Conservation (phyloP, 2,888 invertebrate genomes). For the Heliconius charithonia region DNA sequence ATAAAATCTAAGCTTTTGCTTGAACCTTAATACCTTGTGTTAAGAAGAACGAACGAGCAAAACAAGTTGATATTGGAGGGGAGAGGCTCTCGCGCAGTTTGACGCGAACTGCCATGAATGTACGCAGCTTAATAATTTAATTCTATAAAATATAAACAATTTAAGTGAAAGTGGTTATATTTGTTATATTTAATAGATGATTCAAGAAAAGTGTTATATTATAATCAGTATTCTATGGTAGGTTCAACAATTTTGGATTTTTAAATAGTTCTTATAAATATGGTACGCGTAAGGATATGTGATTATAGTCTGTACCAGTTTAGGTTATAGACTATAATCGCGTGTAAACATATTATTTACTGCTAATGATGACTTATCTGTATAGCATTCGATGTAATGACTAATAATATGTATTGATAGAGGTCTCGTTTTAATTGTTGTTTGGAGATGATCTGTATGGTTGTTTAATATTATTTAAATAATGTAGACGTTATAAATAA, state of each 20-base stretch:
- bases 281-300: slow-evolving; percentile 26
- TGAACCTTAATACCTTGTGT: slow-evolving; percentile 37
- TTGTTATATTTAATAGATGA: neutral
- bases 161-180: slow-evolving; percentile 71
- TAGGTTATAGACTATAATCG: slow-evolving; percentile 40
- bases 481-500: too few species aligned
- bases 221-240: slow-evolving; percentile 45
- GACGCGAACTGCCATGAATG: slow-evolving; percentile 56
- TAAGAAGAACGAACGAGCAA: slow-evolving; percentile 30
- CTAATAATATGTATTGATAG: slow-evolving; percentile 33
- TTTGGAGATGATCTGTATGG: neutral
- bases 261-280: slow-evolving; percentile 15
- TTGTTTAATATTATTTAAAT: neutral
- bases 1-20: neutral
- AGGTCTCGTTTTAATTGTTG: slow-evolving; percentile 24
- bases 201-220: slow-evolving; percentile 29
- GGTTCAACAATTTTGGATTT: slow-evolving; percentile 43
- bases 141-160: slow-evolving; percentile 64
- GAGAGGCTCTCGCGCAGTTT: slow-evolving; percentile 68
- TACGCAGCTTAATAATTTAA: slow-evolving; percentile 65
- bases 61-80: slow-evolving; percentile 53
- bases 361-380: slow-evolving; percentile 45
- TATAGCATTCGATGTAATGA: slow-evolving; percentile 41
- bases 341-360: slow-evolving; percentile 38
- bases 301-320: slow-evolving; percentile 39